A percentile compares a stretch with the other conserved stretches of the same genome.
Evolutionary conservation across 2,113 vertebrate genomes (phyloP).

Genomic region (Lasiurus cinereus): DNA sequence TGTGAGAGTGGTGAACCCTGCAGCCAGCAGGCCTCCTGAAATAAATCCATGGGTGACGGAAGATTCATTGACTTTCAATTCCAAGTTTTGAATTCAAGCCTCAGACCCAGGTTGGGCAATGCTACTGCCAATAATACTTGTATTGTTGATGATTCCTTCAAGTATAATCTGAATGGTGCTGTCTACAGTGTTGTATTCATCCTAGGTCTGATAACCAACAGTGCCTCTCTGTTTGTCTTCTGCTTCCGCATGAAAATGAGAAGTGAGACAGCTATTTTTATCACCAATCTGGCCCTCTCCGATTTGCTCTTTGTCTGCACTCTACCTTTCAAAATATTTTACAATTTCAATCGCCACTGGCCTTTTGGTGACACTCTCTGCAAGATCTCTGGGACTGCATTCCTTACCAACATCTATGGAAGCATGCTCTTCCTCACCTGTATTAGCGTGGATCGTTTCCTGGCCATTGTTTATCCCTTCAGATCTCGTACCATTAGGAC

Average conservation of each 20-base stretch:
- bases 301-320: constrained; percentile 98
- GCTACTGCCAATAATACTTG: constrained; percentile 92
- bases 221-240: constrained; percentile 97
- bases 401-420: constrained; percentile 98
- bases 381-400: constrained; percentile 97
- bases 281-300: constrained; percentile 97
- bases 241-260: constrained; percentile 97
- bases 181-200: constrained; percentile 98
- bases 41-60: constrained; percentile 80
- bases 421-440: constrained; percentile 99
- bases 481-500: constrained; percentile 95
- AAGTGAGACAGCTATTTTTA: constrained; percentile 97
- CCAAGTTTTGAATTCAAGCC: constrained; percentile 81
- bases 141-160: constrained; percentile 97
- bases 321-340: constrained; percentile 98
- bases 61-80: constrained; percentile 81
- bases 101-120: constrained; percentile 83
- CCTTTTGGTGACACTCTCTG: constrained; percentile 97
- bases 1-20: constrained; percentile 89
- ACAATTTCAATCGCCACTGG: constrained; percentile 98
- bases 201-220: constrained; percentile 97
- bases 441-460: constrained; percentile 97
- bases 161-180: constrained; percentile 97
- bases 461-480: constrained; percentile 98
- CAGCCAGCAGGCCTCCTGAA: constrained; percentile 75